Percentiles rank a stretch among this genome's conserved stretches.
phyloP scores from a whole-genome alignment of 2,113 vertebrate species.

The Romanogobio albipinnatus region DNA sequence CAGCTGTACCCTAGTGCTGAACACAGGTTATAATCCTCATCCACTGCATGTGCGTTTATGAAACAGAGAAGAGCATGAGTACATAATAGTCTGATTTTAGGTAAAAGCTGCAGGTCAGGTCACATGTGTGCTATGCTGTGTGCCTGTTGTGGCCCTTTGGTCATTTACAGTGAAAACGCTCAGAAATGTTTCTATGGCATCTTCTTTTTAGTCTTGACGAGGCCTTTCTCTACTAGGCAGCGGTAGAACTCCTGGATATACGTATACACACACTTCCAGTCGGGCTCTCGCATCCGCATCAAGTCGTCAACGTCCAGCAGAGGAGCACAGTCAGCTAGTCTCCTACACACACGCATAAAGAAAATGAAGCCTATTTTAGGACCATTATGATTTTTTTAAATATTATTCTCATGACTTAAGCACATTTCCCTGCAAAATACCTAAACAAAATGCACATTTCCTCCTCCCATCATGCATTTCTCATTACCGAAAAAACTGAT shows the following conservation, averaged over 20 bases:
- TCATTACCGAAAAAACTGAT: neutral
- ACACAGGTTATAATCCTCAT: conserved; percentile 49
- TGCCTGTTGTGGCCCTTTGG: neutral
- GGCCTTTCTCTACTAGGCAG: conserved; percentile 96
- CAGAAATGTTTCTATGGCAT: conserved; percentile 72
- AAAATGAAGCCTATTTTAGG: neutral
- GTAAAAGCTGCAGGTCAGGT: conserved; percentile 32
- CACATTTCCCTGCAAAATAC: no score
- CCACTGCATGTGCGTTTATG: conserved; percentile 12
- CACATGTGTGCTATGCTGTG: conserved; percentile 7
- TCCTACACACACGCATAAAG: conserved; percentile 79
- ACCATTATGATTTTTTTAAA: neutral
- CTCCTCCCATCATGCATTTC: neutral
- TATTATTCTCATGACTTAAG: neutral
- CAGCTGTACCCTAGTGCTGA: conserved; percentile 52
- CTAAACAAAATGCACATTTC: neutral
- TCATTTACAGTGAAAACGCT: neutral
- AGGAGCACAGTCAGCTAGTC: conserved; percentile 90
- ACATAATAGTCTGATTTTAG: conserved; percentile 22
- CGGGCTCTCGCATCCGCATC: conserved; percentile 94
- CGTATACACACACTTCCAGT: conserved; percentile 99
- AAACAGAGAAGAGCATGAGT: neutral
- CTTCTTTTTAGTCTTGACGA: conserved; percentile 97
- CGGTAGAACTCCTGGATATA: conserved; percentile 99
- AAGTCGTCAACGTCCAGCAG: conserved; percentile 97